Conservation (phyloP, 2,888 invertebrate species). For the Rhyacophila evoluta region DNA sequence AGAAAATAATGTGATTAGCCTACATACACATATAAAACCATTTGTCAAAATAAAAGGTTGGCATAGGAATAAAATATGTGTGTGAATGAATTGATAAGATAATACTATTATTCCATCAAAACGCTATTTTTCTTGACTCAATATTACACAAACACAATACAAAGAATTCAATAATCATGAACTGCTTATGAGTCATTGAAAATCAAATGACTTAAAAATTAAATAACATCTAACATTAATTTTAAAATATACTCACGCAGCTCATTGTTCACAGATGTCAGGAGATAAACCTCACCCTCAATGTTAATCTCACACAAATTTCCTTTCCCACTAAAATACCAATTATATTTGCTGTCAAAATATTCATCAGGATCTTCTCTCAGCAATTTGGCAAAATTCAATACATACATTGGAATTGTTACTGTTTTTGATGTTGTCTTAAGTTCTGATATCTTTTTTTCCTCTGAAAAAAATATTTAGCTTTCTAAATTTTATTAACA, state of each 20-base stretch:
- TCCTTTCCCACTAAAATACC: constrained; percentile 67
- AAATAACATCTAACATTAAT: no score
- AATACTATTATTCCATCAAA: no score
- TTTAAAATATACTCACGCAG: constrained; percentile 61
- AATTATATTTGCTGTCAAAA: constrained; percentile 63
- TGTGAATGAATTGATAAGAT: no score
- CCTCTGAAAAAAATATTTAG: constrained; percentile 31
- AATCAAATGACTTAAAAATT: no score
- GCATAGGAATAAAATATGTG: no score
- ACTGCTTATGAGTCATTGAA: no score
- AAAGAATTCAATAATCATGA: no score
- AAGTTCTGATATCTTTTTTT: constrained; percentile 14
- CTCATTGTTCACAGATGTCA: constrained; percentile 62
- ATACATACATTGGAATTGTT: constrained; percentile 59
- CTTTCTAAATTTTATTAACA: neutral
- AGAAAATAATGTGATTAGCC: no score
- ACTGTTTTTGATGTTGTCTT: neutral
- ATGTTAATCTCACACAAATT: constrained; percentile 61
- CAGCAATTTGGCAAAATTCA: constrained; percentile 62
- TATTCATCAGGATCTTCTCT: constrained; percentile 63
- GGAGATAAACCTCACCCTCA: constrained; percentile 61
- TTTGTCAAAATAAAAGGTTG: no score
- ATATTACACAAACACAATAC: no score
- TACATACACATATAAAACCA: no score
- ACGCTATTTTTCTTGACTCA: no score